These are phyloP conservation scores for Philopotamus ludificatus DNA, from an alignment of 1,140 invertebrate genomes.

Conservation along the genomic window DNA sequence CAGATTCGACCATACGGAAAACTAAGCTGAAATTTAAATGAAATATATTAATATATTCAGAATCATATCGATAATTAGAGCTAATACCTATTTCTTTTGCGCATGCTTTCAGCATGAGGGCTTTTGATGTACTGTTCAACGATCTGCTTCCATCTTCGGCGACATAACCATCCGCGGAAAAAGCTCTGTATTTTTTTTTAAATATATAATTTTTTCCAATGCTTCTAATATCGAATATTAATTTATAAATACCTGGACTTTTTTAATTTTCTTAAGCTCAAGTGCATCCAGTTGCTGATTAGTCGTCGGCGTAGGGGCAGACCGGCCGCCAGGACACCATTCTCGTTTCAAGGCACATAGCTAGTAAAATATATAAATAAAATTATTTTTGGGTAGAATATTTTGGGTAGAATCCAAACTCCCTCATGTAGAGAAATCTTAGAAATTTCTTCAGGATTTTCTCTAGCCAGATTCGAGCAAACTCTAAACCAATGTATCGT, in stretches of 20 bases:
- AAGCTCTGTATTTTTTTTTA: conserved; percentile 68
- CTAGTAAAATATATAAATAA: conserved; percentile 52
- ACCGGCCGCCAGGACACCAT: conserved; percentile 57
- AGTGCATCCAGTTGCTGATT: conserved; percentile 61
- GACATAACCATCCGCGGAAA: conserved; percentile 90
- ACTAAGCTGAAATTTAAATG: conserved; percentile 67
- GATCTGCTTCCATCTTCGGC: conserved; percentile 93
- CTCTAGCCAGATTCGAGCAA: no score
- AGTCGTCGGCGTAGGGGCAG: conserved; percentile 47
- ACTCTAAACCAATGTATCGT: no score
- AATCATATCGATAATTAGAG: neutral
- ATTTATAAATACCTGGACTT: conserved; percentile 62
- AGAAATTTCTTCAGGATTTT: no score
- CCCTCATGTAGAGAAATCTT: no score
- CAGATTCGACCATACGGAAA: conserved; percentile 88
- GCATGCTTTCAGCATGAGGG: conserved; percentile 91
- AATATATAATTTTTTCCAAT: neutral
- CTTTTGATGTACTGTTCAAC: conserved; percentile 95
- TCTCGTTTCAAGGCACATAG: conserved; percentile 81
- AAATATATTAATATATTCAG: conserved; percentile 22
- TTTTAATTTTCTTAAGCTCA: conserved; percentile 87
- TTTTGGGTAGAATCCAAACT: no score
- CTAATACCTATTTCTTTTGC: conserved; percentile 86
- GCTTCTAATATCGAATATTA: neutral
- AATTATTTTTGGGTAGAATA: neutral